Percentiles rank a stretch among this genome's conserved stretches.
Evolutionary conservation across 2,113 vertebrate genomes (phyloP).

Genomic region (Thamnophis sirtalis): DNA sequence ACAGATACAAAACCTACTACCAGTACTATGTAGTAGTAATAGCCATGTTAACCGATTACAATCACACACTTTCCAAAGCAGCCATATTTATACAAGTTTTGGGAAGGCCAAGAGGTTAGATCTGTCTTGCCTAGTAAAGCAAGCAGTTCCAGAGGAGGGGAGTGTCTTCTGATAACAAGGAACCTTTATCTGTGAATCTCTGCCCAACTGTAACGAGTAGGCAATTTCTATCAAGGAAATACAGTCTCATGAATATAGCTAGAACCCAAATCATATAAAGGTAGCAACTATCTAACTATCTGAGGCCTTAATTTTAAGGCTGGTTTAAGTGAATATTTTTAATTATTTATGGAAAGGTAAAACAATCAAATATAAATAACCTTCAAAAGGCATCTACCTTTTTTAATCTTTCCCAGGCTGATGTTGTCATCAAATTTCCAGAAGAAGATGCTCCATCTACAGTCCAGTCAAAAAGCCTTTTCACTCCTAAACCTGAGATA

Average conservation of each 20-base stretch:
- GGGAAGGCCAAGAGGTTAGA: background rate
- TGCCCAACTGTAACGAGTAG: background rate
- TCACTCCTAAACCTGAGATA: conserved; percentile 93
- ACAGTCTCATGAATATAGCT: background rate
- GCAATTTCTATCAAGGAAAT: background rate
- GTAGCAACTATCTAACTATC: background rate
- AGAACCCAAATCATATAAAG: background rate
- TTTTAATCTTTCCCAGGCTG: conserved; percentile 74
- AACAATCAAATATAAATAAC: background rate
- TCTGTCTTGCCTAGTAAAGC: background rate
- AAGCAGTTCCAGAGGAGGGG: background rate
- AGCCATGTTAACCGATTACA: background rate
- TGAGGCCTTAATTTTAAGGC: background rate
- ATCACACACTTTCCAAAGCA: background rate
- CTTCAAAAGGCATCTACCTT: background rate
- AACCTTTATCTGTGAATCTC: background rate
- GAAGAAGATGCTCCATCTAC: conserved; percentile 88
- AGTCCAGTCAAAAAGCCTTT: conserved; percentile 88
- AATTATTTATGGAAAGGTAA: background rate
- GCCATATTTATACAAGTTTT: background rate
- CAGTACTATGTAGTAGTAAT: background rate
- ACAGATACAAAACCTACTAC: background rate
- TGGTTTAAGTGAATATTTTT: background rate
- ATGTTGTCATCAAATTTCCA: conserved; percentile 90
- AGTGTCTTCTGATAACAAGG: background rate